Evolutionary conservation across 2,888 invertebrate species (phyloP).

Genomic region (Drosophila helvetica): DNA sequence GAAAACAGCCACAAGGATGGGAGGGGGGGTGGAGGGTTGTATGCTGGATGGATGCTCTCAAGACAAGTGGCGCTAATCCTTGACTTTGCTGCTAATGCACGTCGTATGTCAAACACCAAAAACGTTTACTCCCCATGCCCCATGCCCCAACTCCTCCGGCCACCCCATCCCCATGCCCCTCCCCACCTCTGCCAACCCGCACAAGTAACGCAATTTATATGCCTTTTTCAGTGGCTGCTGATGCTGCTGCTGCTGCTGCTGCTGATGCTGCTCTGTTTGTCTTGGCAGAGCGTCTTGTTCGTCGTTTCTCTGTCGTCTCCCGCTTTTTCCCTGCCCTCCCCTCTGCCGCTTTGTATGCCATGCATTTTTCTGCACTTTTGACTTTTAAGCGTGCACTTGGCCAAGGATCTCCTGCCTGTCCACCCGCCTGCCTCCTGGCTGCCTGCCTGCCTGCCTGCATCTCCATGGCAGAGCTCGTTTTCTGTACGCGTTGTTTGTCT

Average conservation of each 20-base stretch:
- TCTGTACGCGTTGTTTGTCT: constrained; percentile 74
- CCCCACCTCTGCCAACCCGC: constrained; percentile 12
- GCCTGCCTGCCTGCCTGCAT: constrained; percentile 43
- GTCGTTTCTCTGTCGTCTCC: not conserved
- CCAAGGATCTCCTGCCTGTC: no score
- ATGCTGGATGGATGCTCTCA: constrained; percentile 52
- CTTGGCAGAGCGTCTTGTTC: constrained; percentile 52
- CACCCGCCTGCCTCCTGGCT: not conserved
- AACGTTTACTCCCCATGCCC: constrained; percentile 61
- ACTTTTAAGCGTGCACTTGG: constrained; percentile 78
- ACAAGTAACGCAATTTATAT: constrained; percentile 72
- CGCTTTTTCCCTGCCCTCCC: constrained; percentile 31
- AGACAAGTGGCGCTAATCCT: constrained; percentile 78
- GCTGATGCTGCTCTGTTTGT: constrained; percentile 41
- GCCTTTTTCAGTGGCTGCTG: constrained; percentile 56
- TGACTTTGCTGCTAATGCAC: constrained; percentile 79
- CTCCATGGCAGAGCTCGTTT: constrained; percentile 57
- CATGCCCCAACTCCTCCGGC: not conserved
- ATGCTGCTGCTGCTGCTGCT: constrained; percentile 7
- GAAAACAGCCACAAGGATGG: constrained; percentile 32
- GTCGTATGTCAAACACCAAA: constrained; percentile 79
- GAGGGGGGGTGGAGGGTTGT: constrained; percentile 1
- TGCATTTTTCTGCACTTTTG: constrained; percentile 79
- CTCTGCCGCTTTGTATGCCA: constrained; percentile 66
- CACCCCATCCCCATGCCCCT: constrained; percentile 5